Conservation (phyloP, 2,113 vertebrate genomes). For the Ursus arctos region DNA sequence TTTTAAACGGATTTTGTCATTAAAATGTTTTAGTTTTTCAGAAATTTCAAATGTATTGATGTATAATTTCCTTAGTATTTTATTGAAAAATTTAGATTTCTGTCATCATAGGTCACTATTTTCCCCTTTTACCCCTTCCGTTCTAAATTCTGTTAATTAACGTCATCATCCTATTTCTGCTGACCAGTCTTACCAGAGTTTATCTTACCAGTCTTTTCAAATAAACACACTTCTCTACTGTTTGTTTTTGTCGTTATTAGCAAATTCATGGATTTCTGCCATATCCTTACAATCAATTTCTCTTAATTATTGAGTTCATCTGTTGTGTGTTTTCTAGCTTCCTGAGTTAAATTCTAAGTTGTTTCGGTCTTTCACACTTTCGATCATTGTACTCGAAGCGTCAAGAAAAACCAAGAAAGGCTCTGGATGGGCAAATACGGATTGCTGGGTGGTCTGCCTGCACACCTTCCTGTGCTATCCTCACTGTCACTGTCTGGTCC, state of each 20-base stretch:
- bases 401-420: background rate
- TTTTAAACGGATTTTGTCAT: background rate
- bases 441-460: background rate
- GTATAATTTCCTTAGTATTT: background rate
- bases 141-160: background rate
- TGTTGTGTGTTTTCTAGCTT: background rate
- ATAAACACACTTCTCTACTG: background rate
- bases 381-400: background rate
- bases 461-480: background rate
- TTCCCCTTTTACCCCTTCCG: too few species aligned
- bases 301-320: background rate
- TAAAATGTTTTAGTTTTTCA: background rate
- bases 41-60: background rate
- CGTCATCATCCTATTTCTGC: background rate
- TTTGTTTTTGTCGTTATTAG: background rate
- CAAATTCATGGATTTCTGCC: background rate
- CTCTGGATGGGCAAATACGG: background rate
- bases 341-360: background rate
- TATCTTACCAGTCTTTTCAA: background rate
- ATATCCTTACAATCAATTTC: background rate
- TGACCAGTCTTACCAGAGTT: background rate
- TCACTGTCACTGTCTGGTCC: background rate
- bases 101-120: too few species aligned
- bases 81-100: background rate
- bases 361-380: background rate